phyloP scores from a whole-genome alignment of 1,140 invertebrate species.

The Aphidius gifuensis region DNA sequence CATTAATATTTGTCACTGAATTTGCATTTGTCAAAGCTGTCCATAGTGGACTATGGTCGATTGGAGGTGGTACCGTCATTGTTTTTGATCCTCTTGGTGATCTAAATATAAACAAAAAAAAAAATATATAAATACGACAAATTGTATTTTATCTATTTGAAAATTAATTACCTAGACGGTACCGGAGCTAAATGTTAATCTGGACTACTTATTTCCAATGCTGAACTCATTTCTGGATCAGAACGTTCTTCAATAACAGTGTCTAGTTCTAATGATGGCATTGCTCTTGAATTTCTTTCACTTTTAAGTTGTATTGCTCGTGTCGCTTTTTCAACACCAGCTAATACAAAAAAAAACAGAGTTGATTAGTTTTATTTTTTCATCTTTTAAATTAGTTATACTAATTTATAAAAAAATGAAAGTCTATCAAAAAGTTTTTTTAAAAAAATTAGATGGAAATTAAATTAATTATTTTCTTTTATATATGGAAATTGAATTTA shows the following conservation, averaged over 20 bases:
- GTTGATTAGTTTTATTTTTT: neutral
- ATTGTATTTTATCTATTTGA: neutral
- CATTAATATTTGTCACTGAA: conserved; percentile 49
- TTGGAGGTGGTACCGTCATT: conserved; percentile 37
- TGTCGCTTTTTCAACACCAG: conserved; percentile 56
- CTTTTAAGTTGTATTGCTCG: conserved; percentile 66
- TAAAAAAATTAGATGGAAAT: too few relatives aligned
- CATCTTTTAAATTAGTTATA: neutral
- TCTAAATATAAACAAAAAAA: conserved; percentile 29
- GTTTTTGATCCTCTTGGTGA: conserved; percentile 44
- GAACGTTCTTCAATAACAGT: conserved; percentile 77
- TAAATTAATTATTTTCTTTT: too few relatives aligned
- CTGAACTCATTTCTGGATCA: conserved; percentile 68
- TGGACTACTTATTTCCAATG: conserved; percentile 47
- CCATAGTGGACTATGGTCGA: conserved; percentile 63
- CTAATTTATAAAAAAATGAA: too few relatives aligned
- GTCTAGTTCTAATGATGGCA: conserved; percentile 72
- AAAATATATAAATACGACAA: neutral
- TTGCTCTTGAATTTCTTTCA: conserved; percentile 62
- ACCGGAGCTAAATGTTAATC: conserved; percentile 50
- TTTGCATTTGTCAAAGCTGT: conserved; percentile 64
- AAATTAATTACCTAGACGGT: conserved; percentile 38
- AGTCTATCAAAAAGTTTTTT: too few relatives aligned
- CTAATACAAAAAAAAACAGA: conserved; percentile 29
- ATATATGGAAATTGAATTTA: too few relatives aligned